These are phyloP conservation scores for Sciurus carolinensis DNA, from an alignment of 2,797 vertebrate genomes.

Conservation along the genomic window DNA sequence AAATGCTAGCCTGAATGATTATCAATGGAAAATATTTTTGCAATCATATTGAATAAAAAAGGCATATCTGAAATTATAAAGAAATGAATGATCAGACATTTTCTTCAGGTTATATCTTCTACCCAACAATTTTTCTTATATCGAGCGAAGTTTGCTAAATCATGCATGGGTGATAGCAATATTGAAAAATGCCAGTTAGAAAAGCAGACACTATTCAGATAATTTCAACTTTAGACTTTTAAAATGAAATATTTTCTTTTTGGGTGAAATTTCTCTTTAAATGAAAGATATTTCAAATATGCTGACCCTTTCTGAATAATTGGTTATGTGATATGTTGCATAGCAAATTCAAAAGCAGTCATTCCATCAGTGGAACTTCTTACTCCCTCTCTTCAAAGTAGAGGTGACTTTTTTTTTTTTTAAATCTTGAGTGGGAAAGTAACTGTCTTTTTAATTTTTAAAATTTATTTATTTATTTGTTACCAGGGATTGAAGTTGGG, in stretches of 20 bases:
- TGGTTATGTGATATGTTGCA: not conserved
- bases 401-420: not conserved
- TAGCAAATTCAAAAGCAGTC: not conserved
- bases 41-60: conserved; percentile 49
- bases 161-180: not conserved
- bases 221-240: not conserved
- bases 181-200: not conserved
- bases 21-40: conserved; percentile 18
- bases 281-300: conserved; percentile 1
- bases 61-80: conserved; percentile 7
- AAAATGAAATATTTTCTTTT: conserved; percentile 11
- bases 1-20: not conserved
- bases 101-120: not conserved
- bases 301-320: not conserved
- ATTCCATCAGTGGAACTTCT: not conserved
- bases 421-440: not conserved
- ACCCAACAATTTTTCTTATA: not conserved
- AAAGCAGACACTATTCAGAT: not conserved
- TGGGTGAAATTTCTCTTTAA: not conserved
- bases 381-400: not conserved
- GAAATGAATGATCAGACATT: conserved; percentile 21
- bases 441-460: not conserved
- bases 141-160: not conserved
- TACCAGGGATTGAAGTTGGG: too few species aligned
- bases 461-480: too few species aligned